Evolutionary conservation across 1,140 invertebrate species (phyloP).

Genomic region (Drosophila rhopaloa): DNA sequence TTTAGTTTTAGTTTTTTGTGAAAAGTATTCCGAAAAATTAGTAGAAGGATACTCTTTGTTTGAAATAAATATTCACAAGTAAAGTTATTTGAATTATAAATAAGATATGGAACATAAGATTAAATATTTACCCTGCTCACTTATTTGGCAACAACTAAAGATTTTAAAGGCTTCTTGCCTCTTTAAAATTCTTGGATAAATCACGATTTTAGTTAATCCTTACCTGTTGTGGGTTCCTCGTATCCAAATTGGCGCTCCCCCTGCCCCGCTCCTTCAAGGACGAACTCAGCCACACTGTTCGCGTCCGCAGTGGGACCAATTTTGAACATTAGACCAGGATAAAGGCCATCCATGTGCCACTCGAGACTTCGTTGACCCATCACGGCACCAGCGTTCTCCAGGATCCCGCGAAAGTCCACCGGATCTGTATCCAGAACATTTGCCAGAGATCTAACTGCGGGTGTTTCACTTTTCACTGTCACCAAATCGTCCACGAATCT

Average conservation of each 20-base stretch:
- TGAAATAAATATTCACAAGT: no score
- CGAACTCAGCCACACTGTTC: conserved; percentile 89
- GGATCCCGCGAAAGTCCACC: conserved; percentile 88
- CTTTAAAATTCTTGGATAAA: no score
- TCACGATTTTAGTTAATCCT: background rate
- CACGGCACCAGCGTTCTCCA: conserved; percentile 89
- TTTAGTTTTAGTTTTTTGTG: no score
- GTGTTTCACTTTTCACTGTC: conserved; percentile 86
- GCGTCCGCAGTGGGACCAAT: conserved; percentile 88
- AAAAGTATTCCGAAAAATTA: no score
- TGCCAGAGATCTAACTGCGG: conserved; percentile 84
- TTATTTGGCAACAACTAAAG: no score
- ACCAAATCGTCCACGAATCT: conserved; percentile 87
- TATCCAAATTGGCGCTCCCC: conserved; percentile 80
- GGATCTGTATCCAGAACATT: conserved; percentile 90
- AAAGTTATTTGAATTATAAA: no score
- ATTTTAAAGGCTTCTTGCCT: no score
- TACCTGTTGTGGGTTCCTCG: conserved; percentile 85
- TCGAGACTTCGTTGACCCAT: conserved; percentile 89
- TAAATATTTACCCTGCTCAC: no score
- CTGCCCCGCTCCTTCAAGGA: conserved; percentile 87
- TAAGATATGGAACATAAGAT: no score
- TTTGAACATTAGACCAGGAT: conserved; percentile 89
- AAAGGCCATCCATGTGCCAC: conserved; percentile 89
- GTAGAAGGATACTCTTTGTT: no score